A percentile compares a stretch with the other conserved stretches of the same genome.
Conservation (phyloP, 2,797 vertebrate genomes). For the Semotilus atromaculatus region DNA sequence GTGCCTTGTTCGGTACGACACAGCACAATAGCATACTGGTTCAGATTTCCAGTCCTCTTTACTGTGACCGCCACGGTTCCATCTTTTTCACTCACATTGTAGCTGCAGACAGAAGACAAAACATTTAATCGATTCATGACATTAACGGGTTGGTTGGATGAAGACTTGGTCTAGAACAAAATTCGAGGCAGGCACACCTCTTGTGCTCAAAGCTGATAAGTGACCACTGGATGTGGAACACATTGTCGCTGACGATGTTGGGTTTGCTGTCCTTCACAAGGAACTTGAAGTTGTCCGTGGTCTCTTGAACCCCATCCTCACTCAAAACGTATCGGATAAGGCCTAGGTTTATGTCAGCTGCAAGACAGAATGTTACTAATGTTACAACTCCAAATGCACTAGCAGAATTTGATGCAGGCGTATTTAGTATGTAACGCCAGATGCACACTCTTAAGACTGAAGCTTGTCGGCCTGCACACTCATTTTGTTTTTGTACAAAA, state of each 20-base stretch:
- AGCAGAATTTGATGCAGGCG: neutral
- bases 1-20: conserved; percentile 89
- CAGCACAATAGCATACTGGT: conserved; percentile 93
- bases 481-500: neutral
- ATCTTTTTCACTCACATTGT: conserved; percentile 87
- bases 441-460: neutral
- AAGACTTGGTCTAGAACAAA: neutral
- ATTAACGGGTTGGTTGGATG: neutral
- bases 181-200: conserved; percentile 76
- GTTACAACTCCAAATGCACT: neutral
- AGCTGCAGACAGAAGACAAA: conserved; percentile 76
- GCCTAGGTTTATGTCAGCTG: conserved; percentile 94
- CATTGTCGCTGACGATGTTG: conserved; percentile 86
- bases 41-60: conserved; percentile 89
- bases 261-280: conserved; percentile 95
- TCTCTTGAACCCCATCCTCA: conserved; percentile 82
- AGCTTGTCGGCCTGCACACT: neutral
- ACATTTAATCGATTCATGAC: neutral
- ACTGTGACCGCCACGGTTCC: conserved; percentile 87
- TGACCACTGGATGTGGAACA: conserved; percentile 96
- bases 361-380: neutral
- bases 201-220: conserved; percentile 90
- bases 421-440: neutral
- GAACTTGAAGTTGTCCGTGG: conserved; percentile 92
- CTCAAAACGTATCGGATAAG: conserved; percentile 88